Evolutionary conservation across 1,140 invertebrate species (phyloP).

Genomic region (Cepaea nemoralis): DNA sequence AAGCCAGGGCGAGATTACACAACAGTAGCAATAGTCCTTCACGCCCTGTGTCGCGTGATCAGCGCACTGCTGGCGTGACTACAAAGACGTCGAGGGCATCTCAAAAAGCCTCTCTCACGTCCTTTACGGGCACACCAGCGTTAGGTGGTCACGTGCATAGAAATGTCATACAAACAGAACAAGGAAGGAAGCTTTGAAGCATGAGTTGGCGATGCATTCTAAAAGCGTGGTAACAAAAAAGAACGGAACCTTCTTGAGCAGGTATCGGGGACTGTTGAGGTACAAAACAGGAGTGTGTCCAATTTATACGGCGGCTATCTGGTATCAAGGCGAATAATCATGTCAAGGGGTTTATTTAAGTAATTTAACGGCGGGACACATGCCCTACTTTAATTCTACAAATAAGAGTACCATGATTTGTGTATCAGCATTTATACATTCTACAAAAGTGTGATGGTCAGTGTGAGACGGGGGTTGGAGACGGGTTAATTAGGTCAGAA

Average conservation of each 20-base stretch:
- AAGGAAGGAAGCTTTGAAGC: neutral
- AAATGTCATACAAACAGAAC: constrained; percentile 6
- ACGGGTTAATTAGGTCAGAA: too few species aligned
- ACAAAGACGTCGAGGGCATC: constrained; percentile 8
- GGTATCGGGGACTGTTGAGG: neutral
- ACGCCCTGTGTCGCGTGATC: constrained; percentile 8
- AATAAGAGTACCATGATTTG: too few species aligned
- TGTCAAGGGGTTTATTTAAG: neutral
- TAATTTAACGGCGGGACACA: neutral
- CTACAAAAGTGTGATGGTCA: too few species aligned
- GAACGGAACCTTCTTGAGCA: neutral
- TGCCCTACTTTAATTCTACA: too few species aligned
- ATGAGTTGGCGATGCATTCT: neutral
- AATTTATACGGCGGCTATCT: neutral
- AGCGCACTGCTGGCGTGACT: constrained; percentile 14
- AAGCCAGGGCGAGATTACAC: constrained; percentile 13
- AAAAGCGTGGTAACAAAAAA: neutral
- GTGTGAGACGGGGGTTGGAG: too few species aligned
- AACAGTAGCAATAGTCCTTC: neutral
- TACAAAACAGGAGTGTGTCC: neutral
- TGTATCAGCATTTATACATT: too few species aligned
- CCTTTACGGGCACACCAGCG: neutral
- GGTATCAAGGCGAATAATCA: neutral
- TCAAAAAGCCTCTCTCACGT: constrained; percentile 4
- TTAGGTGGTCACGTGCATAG: neutral